Conservation (phyloP, 2,113 vertebrate species). For the Petroica traversi region DNA sequence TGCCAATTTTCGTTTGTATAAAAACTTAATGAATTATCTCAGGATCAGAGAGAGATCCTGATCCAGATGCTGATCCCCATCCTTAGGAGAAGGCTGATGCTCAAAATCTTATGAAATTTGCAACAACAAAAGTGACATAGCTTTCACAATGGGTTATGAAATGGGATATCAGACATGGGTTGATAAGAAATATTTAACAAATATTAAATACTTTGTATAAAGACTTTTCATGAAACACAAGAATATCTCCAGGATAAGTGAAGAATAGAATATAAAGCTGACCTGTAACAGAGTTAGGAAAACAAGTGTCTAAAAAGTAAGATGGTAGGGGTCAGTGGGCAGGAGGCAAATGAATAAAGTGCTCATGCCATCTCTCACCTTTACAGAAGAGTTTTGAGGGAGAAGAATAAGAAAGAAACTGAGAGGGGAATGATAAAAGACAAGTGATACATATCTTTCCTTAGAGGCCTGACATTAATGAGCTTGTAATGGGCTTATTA, state of each 20-base stretch:
- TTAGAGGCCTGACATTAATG: neutral
- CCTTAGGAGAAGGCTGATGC: neutral
- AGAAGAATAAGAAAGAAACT: neutral
- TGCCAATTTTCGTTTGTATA: neutral
- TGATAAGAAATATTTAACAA: neutral
- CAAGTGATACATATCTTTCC: neutral
- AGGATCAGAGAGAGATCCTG: neutral
- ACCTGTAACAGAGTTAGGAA: neutral
- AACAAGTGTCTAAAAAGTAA: neutral
- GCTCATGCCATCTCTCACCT: neutral
- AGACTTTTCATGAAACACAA: neutral
- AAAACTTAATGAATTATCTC: neutral
- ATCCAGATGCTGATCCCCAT: too few relatives aligned
- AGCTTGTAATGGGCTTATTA: slow-evolving; percentile 1
- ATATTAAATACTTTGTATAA: neutral
- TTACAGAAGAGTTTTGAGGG: neutral
- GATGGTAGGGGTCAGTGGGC: neutral
- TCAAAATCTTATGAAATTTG: neutral
- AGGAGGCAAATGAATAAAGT: neutral
- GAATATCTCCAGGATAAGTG: neutral
- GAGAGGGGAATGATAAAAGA: neutral
- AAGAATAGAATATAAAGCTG: neutral
- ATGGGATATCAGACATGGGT: neutral
- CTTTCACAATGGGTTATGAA: neutral
- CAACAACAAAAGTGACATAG: neutral